phyloP scores from a whole-genome alignment of 2,888 invertebrate species.

The Chorisops tibialis region DNA sequence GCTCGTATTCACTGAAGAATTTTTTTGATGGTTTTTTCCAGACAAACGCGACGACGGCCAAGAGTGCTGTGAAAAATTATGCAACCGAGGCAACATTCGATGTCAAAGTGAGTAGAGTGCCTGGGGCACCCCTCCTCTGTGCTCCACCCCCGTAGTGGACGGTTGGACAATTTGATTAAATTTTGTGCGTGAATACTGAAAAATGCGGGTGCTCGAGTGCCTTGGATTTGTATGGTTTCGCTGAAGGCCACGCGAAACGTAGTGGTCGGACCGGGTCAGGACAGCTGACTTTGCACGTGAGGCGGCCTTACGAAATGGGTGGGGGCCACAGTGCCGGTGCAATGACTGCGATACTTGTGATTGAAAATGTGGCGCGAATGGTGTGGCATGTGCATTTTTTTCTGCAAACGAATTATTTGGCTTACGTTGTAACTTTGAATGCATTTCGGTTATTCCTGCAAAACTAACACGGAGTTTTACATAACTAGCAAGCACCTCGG shows the following conservation, averaged over 20 bases:
- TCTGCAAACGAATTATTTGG: no score
- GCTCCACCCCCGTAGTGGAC: no score
- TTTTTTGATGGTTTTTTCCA: constrained; percentile 24
- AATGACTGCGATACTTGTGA: neutral
- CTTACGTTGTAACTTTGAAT: no score
- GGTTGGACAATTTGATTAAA: no score
- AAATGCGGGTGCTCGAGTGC: neutral
- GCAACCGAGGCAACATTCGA: constrained; percentile 52
- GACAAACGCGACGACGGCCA: constrained; percentile 32
- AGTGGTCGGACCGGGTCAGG: no score
- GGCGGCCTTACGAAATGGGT: constrained; percentile 8
- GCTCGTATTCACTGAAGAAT: constrained; percentile 13
- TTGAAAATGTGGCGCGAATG: constrained; percentile 12
- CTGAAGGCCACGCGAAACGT: neutral
- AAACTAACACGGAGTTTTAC: no score
- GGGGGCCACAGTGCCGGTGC: neutral
- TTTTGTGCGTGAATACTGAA: neutral
- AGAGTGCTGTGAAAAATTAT: constrained; percentile 46
- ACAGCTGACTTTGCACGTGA: constrained; percentile 14
- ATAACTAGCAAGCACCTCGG: no score
- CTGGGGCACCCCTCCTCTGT: no score
- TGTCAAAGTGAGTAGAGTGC: constrained; percentile 46
- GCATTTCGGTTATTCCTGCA: no score
- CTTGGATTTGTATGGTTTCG: neutral
- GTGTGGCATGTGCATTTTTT: neutral